Percentiles rank a stretch among this genome's conserved stretches.
Conservation (phyloP, 2,888 invertebrate species). For the Serripes groenlandicus region DNA sequence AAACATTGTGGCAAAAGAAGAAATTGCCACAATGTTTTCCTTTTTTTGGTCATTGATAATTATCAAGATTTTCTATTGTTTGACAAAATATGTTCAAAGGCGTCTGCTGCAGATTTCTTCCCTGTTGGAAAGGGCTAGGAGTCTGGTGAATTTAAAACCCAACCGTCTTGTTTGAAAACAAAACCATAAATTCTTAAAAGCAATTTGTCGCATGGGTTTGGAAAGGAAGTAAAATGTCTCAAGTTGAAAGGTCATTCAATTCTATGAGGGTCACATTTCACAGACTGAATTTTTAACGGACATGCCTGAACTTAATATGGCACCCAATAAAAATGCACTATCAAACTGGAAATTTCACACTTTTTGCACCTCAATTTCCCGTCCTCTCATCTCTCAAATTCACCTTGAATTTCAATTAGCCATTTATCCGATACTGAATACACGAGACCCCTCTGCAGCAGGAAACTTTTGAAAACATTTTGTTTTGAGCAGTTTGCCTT, state of each 20-base stretch:
- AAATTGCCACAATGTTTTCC: too few relatives aligned
- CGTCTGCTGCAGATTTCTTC: too few relatives aligned
- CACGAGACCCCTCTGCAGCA: too few relatives aligned
- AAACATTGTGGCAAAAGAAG: too few relatives aligned
- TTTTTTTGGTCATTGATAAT: too few relatives aligned
- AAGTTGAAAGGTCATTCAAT: constrained; percentile 20
- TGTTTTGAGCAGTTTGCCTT: too few relatives aligned
- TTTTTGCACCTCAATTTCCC: constrained; percentile 39
- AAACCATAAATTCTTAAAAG: constrained; percentile 52
- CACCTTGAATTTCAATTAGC: neutral
- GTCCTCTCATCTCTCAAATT: neutral
- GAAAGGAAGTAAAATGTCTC: constrained; percentile 39
- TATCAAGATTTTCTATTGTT: too few relatives aligned
- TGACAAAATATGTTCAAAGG: too few relatives aligned
- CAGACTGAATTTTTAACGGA: constrained; percentile 13
- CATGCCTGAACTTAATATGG: constrained; percentile 23
- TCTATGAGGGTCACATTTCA: constrained; percentile 8
- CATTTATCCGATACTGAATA: too few relatives aligned
- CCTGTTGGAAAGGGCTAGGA: too few relatives aligned
- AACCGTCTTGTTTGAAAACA: constrained; percentile 4
- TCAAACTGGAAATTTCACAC: constrained; percentile 56
- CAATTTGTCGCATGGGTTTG: constrained; percentile 67
- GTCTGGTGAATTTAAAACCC: too few relatives aligned
- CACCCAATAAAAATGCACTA: constrained; percentile 56
- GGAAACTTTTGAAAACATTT: too few relatives aligned